Evolutionary conservation across 2,797 vertebrate species (phyloP).

Genomic region (Cetoscarus ocellatus): DNA sequence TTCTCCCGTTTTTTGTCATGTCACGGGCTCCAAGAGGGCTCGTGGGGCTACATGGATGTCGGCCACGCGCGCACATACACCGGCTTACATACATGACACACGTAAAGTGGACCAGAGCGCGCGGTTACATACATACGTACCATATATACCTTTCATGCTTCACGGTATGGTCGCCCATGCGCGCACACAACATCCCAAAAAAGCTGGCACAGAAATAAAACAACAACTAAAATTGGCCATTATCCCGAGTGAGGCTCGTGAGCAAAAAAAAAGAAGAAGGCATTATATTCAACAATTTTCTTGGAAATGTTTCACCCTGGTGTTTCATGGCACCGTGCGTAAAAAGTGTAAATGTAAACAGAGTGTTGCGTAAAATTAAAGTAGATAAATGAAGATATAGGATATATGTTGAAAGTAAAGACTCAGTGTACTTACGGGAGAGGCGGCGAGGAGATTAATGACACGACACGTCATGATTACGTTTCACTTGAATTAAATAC

Average conservation of each 20-base stretch:
- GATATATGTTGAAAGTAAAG: constrained; percentile 85
- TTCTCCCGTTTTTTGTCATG: constrained; percentile 58
- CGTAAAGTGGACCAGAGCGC: constrained; percentile 74
- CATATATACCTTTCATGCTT: constrained; percentile 35
- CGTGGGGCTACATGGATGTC: constrained; percentile 44
- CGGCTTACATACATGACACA: constrained; percentile 80
- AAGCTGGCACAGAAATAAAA: constrained; percentile 32
- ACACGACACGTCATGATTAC: constrained; percentile 92
- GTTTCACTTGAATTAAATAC: constrained; percentile 92
- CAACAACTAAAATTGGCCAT: constrained; percentile 64
- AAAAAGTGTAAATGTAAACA: constrained; percentile 75
- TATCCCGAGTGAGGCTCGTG: constrained; percentile 46
- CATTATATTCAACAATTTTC: constrained; percentile 61
- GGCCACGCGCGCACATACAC: constrained; percentile 72
- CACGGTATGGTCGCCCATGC: constrained; percentile 30
- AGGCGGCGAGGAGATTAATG: constrained; percentile 91
- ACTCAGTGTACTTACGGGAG: constrained; percentile 90
- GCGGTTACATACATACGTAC: constrained; percentile 50
- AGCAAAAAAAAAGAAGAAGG: constrained; percentile 38
- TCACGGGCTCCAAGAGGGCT: constrained; percentile 56
- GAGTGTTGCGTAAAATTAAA: constrained; percentile 52
- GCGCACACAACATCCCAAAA: constrained; percentile 31
- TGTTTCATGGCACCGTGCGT: constrained; percentile 55
- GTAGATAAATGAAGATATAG: constrained; percentile 75
- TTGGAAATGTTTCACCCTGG: constrained; percentile 63